A percentile compares a stretch with the other conserved stretches of the same genome.
phyloP scores from a whole-genome alignment of 2,113 vertebrate species.

The Myotis brandtii region DNA sequence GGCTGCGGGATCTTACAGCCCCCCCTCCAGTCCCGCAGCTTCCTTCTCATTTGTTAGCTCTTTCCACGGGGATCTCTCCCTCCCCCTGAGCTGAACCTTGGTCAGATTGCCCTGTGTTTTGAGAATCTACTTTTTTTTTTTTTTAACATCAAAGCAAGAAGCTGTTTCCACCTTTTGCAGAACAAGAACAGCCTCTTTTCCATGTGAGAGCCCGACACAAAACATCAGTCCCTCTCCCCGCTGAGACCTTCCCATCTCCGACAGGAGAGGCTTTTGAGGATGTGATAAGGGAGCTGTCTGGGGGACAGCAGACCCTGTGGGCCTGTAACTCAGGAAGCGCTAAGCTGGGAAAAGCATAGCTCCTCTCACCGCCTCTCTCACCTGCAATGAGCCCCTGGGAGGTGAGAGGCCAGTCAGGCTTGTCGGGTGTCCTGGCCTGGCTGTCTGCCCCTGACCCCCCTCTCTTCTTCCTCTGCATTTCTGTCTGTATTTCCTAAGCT shows the following conservation, averaged over 20 bases:
- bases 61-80: neutral
- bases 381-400: neutral
- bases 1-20: no score
- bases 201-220: neutral
- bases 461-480: neutral
- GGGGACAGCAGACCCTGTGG: neutral
- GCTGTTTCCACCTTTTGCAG: neutral
- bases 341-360: neutral
- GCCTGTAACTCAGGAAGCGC: neutral
- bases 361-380: neutral
- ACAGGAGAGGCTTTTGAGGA: neutral
- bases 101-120: neutral
- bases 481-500: neutral
- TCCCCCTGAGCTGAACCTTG: neutral
- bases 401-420: neutral
- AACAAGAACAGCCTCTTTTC: neutral
- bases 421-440: neutral
- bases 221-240: neutral
- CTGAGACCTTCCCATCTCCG: neutral
- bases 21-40: neutral
- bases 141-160: neutral
- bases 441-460: neutral
- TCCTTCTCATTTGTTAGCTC: neutral
- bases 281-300: neutral
- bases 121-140: neutral